Base-by-base conservation (phyloP, 2,113 vertebrate genomes). In the Psilopogon haemacephalus region DNA sequence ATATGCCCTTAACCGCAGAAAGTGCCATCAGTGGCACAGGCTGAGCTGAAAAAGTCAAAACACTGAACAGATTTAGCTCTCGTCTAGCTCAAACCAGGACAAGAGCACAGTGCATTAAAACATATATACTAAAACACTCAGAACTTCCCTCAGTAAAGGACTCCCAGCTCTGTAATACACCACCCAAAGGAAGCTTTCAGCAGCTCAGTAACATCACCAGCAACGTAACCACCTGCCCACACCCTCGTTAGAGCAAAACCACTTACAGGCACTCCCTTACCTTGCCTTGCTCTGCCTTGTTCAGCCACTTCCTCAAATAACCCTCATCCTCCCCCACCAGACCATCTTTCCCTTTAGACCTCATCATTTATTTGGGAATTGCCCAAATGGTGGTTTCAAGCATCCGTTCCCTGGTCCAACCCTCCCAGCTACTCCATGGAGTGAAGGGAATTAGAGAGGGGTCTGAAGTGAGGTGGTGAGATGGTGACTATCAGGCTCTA, bases 401-500 rank as follows among this genome's bases (percentile, higher is more conserved):
- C 38, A 35, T 71, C 24, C 42, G 3, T 26, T 5, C 42, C 48
- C 44, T 26, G 7, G 35, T 15, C 44, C 0, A 0, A 11, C 5
- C 1, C 4, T 12, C 32, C 3, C 32, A 26, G 46, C 48, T 14
- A 6, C 12, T 27, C 75, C 55, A 2, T 1, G 21, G 55, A 48
- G 76, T 12, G 33, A 64, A 80, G 35, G 21, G 63, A 73, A 68
- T 2, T 20, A 11, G 19, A 42, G 37, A 48, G 55, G 27, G 60
- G 33, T 42, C 38, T 33, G 58, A 79, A 65, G 64, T 7, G 70
- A 59, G 46, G 46, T 11, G 46, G 37, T 8, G 32, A 77, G 72
- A 52, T 16, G 27, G 60, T 82, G 76, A 50, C 50, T 86, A 14
- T 67, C 75, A 68, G 46, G 32, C 68, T 76, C 52, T 46, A 9